Percentiles rank a stretch among this genome's conserved stretches.
Evolutionary conservation across 2,888 invertebrate species (phyloP).

Genomic region (Mylabris sibirica): DNA sequence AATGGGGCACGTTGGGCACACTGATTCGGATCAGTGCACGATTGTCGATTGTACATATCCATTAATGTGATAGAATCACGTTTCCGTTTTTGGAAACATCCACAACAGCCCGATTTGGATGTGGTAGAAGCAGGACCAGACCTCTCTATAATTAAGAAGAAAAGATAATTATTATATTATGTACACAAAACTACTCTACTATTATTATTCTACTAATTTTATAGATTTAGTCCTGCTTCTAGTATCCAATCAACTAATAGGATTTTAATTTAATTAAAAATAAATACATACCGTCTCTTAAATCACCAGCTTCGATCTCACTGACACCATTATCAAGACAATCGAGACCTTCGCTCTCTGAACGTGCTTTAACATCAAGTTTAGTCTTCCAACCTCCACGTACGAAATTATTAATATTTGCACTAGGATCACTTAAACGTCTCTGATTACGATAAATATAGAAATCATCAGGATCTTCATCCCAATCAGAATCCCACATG

Average conservation of each 20-base stretch:
- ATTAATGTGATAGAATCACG: slow-evolving; percentile 62
- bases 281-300: slow-evolving; percentile 80
- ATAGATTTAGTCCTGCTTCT: slow-evolving; percentile 53
- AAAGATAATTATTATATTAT: slow-evolving; percentile 34
- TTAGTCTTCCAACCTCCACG: slow-evolving; percentile 84
- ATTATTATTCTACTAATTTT: slow-evolving; percentile 14
- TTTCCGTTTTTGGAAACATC: slow-evolving; percentile 59
- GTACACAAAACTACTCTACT: slow-evolving; percentile 18
- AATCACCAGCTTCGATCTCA: slow-evolving; percentile 93
- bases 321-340: slow-evolving; percentile 82
- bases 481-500: slow-evolving; percentile 90
- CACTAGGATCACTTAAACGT: slow-evolving; percentile 91
- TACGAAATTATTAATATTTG: slow-evolving; percentile 85
- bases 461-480: slow-evolving; percentile 85
- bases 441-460: slow-evolving; percentile 72
- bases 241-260: slow-evolving; percentile 14
- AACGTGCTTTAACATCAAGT: slow-evolving; percentile 74
- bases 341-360: slow-evolving; percentile 92
- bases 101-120: slow-evolving; percentile 59
- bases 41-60: slow-evolving; percentile 67
- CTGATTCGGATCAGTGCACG: slow-evolving; percentile 52
- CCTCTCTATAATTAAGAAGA: slow-evolving; percentile 57
- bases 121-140: slow-evolving; percentile 60
- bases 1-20: slow-evolving; percentile 58
- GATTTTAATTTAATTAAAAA: slow-evolving; percentile 4